Base-by-base conservation (phyloP, 2,797 vertebrate genomes). In the Peromyscus eremicus region DNA sequence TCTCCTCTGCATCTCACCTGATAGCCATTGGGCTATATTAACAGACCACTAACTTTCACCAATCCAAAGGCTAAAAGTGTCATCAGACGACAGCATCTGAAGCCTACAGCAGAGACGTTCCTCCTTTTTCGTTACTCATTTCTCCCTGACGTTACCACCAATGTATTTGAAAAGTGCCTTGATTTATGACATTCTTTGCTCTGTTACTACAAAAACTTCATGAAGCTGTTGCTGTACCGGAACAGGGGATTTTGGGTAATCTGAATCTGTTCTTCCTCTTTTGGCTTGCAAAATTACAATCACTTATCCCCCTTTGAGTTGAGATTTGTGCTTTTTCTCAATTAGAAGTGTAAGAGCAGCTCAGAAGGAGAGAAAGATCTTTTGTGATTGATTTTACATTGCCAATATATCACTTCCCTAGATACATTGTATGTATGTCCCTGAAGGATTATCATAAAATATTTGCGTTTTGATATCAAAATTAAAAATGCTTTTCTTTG, bases 401-500 rank as follows among this genome's bases (percentile, higher is more conserved):
- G 49, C 7, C 93, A 77, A 94, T 85, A 11, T 17, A 82, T 77
- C 70, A 49, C 17, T 81, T 87, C 25, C 70, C 57, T n/a, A 71
- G 9, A 64, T 73, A 25, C 19, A 40, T 8, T 73, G 5, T 57
- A 32, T 57, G 9, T n/a, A 87, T 93, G n/a, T 70, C 40, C 82
- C 5, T 84, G 76, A 79, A 92, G 11, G 43, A 92, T 68, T 89
- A n/a, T 76, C 21, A 83, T 75, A 87, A 95, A 91, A 40, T 57
- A 90, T 76, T 40, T 57, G 5, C 92, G 25, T 89, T 91, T 84
- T 87, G 19, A 89, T 25, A 93, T 2, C 0, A 86, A 57, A 57
- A 40, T 62, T 77, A 91, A 85, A 87, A 97, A 95, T 97, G 82
- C 1, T 52, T 66, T 96, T 84, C 37, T 29, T 49, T 46, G 85